phyloP scores from a whole-genome alignment of 2,888 invertebrate species.

The Esperia sulphurella region DNA sequence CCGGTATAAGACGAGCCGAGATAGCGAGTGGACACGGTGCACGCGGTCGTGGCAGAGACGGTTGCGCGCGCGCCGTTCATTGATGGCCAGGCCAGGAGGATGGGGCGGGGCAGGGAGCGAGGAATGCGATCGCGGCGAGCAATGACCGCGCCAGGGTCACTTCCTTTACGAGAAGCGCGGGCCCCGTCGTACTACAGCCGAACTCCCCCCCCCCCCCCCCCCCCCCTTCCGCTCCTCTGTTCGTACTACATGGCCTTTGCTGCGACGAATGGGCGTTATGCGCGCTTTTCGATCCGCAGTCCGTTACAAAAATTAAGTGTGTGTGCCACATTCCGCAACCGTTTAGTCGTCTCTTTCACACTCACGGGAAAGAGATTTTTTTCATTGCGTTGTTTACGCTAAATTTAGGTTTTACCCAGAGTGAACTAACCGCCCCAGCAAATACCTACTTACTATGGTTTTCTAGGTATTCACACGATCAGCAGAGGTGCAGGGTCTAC shows the following conservation, averaged over 20 bases:
- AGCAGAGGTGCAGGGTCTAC: too few species aligned
- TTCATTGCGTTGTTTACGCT: slow-evolving; percentile 11
- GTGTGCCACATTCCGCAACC: slow-evolving; percentile 73
- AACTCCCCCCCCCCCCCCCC: slow-evolving; percentile 37
- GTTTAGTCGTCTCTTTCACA: slow-evolving; percentile 52
- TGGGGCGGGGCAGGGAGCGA: slow-evolving; percentile 44
- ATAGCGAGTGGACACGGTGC: slow-evolving; percentile 35
- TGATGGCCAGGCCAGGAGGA: slow-evolving; percentile 62
- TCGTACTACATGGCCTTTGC: slow-evolving; percentile 66
- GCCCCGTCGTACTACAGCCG: slow-evolving; percentile 68
- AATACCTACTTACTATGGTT: too few species aligned
- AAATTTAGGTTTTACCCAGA: too few species aligned
- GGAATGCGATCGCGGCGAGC: slow-evolving; percentile 78
- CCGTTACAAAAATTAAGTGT: slow-evolving; percentile 78
- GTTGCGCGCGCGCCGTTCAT: slow-evolving; percentile 73
- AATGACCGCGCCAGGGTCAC: slow-evolving; percentile 79
- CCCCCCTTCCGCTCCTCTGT: slow-evolving; percentile 36
- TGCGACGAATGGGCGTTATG: slow-evolving; percentile 62
- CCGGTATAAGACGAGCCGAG: slow-evolving; percentile 38
- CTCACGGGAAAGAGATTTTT: slow-evolving; percentile 34
- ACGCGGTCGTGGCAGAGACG: slow-evolving; percentile 20
- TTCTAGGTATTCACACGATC: too few species aligned
- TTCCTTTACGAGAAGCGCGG: slow-evolving; percentile 77
- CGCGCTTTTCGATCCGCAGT: slow-evolving; percentile 73
- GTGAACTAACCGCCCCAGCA: slow-evolving; percentile 22